phyloP scores from a whole-genome alignment of 2,113 vertebrate species.

The Colius striatus region DNA sequence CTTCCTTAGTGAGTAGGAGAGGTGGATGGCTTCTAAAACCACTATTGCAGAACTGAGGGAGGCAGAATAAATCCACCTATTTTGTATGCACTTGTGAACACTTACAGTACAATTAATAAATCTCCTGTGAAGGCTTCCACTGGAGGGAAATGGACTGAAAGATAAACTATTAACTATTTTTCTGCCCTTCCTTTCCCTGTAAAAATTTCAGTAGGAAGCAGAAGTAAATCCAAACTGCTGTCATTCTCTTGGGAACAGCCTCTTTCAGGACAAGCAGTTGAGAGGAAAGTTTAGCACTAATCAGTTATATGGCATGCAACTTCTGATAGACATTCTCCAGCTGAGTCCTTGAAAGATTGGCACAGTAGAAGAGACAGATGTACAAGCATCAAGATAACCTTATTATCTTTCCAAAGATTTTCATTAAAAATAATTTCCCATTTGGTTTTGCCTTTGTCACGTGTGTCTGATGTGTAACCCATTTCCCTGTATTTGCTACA shows the following conservation, averaged over 20 bases:
- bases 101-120: background rate
- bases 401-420: background rate
- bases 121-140: background rate
- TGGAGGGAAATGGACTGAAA: background rate
- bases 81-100: background rate
- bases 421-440: background rate
- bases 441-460: constrained; percentile 23
- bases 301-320: background rate
- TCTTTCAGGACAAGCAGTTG: background rate
- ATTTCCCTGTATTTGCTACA: background rate
- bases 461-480: background rate
- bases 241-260: background rate
- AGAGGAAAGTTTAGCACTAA: background rate
- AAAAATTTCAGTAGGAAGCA: background rate
- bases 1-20: background rate
- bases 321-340: constrained; percentile 9
- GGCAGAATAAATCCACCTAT: background rate
- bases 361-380: constrained; percentile 2
- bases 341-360: constrained; percentile 21
- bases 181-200: background rate
- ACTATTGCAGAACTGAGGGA: background rate
- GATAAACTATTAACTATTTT: background rate
- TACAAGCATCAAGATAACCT: background rate
- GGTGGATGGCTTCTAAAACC: background rate
- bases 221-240: background rate